phyloP scores from a whole-genome alignment of 2,797 vertebrate species.

The Rousettus madagascariensis region DNA sequence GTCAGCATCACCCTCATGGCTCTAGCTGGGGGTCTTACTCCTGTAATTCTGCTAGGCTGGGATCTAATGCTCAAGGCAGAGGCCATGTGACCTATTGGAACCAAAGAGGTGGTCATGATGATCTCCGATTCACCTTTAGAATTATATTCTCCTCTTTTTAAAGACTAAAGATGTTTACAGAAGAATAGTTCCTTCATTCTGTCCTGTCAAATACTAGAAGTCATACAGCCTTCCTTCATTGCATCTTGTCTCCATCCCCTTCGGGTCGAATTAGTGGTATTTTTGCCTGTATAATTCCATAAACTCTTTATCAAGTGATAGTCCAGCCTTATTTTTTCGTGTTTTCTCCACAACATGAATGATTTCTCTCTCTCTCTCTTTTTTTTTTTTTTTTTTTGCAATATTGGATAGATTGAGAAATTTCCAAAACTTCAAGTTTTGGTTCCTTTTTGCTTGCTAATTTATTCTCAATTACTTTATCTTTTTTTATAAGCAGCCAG shows the following conservation, averaged over 20 bases:
- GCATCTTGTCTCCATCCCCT: neutral
- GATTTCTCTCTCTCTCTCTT: too few relatives aligned
- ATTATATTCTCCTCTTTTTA: neutral
- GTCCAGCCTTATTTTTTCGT: neutral
- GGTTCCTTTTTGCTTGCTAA: neutral
- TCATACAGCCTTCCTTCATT: neutral
- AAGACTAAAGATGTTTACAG: neutral
- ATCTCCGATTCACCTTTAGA: neutral
- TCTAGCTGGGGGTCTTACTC: neutral
- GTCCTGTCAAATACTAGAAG: neutral
- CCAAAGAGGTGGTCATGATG: neutral
- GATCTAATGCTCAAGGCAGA: neutral
- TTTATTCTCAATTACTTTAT: neutral
- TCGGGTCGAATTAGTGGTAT: neutral
- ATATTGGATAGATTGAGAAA: neutral
- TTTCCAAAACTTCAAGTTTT: neutral
- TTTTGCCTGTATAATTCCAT: neutral
- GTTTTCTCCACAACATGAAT: neutral
- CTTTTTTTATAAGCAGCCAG: neutral
- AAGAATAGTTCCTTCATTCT: neutral
- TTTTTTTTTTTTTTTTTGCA: neutral
- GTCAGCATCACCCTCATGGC: neutral
- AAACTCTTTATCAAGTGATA: neutral
- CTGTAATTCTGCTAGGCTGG: neutral
- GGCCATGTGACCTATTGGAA: neutral